Conservation (phyloP, 1,140 invertebrate species). For the Scaptomyza pallida region DNA sequence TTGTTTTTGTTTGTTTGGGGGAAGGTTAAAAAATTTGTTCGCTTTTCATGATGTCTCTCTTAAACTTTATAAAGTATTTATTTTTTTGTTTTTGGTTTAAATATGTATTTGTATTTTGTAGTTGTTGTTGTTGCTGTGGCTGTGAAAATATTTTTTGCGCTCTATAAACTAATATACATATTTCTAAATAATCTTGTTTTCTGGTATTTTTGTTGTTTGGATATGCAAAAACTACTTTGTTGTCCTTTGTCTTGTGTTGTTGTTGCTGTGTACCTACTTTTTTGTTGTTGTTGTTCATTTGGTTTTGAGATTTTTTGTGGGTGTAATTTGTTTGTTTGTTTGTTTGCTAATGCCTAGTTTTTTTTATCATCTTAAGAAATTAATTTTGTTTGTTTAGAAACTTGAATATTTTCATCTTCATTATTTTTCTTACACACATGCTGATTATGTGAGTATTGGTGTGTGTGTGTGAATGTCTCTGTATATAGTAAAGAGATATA, state of each 20-base stretch:
- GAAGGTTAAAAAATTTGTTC: slow-evolving; percentile 71
- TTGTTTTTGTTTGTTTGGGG: slow-evolving; percentile 32
- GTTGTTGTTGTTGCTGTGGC: slow-evolving; percentile 41
- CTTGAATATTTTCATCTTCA: slow-evolving; percentile 19
- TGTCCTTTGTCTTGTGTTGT: no score
- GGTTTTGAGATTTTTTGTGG: slow-evolving; percentile 46
- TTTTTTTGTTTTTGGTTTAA: slow-evolving; percentile 33
- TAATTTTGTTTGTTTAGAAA: slow-evolving; percentile 43
- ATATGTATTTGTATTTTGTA: slow-evolving; percentile 50
- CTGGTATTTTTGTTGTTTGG: slow-evolving; percentile 48
- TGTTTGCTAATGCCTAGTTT: slow-evolving; percentile 43
- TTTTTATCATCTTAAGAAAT: slow-evolving; percentile 20
- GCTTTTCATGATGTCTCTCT: slow-evolving; percentile 9
- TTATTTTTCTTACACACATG: slow-evolving; percentile 32
- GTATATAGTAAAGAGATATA: slow-evolving; percentile 56
- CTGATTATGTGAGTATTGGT: slow-evolving; percentile 15
- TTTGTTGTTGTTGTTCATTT: slow-evolving; percentile 61
- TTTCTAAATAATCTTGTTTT: slow-evolving; percentile 50
- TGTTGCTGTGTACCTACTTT: slow-evolving; percentile 49
- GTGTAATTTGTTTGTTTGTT: no score
- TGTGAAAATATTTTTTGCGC: slow-evolving; percentile 75
- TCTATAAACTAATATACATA: slow-evolving; percentile 70
- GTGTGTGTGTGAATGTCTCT: slow-evolving; percentile 42
- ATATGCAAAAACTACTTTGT: slow-evolving; percentile 82
- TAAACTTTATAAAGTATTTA: slow-evolving; percentile 39